Percentiles rank a stretch among this genome's conserved stretches.
phyloP scores from a whole-genome alignment of 2,888 invertebrate species.

The Actias luna region DNA sequence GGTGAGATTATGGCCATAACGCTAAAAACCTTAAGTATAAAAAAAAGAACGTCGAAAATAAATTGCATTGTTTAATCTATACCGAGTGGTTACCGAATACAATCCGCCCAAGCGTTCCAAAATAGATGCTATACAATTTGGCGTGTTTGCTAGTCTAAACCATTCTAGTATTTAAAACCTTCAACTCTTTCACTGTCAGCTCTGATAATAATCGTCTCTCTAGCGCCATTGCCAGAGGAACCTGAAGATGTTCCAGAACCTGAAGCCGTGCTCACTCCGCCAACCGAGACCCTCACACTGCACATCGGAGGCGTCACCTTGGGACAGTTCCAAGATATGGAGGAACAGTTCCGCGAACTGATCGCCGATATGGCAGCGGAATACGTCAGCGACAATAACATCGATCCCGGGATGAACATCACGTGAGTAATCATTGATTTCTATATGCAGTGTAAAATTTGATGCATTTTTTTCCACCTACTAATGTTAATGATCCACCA shows the following conservation, averaged over 20 bases:
- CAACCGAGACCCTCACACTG: conserved; percentile 46
- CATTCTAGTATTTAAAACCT: background rate
- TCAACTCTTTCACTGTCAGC: background rate
- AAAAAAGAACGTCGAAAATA: too few species aligned
- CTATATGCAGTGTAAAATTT: background rate
- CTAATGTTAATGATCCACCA: too few species aligned
- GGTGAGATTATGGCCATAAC: too few species aligned
- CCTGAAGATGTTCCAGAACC: conserved; percentile 40
- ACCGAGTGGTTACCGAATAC: too few species aligned
- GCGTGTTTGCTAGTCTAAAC: too few species aligned
- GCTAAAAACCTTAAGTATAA: too few species aligned
- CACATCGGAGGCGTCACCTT: conserved; percentile 53
- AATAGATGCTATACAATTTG: too few species aligned
- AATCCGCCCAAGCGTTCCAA: too few species aligned
- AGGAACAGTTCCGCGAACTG: conserved; percentile 51
- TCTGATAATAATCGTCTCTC: background rate
- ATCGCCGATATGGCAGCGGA: conserved; percentile 67
- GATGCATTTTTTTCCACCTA: too few species aligned
- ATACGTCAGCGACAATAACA: conserved; percentile 54
- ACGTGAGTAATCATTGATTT: conserved; percentile 64
- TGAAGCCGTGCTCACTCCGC: conserved; percentile 41
- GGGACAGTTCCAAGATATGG: conserved; percentile 41
- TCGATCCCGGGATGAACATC: conserved; percentile 55
- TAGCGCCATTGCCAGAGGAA: conserved; percentile 34
- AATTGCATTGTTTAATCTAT: too few species aligned